Percentiles rank a stretch among this genome's conserved stretches.
Conservation (phyloP, 2,797 vertebrate species). For the Crocodylus rhombifer region DNA sequence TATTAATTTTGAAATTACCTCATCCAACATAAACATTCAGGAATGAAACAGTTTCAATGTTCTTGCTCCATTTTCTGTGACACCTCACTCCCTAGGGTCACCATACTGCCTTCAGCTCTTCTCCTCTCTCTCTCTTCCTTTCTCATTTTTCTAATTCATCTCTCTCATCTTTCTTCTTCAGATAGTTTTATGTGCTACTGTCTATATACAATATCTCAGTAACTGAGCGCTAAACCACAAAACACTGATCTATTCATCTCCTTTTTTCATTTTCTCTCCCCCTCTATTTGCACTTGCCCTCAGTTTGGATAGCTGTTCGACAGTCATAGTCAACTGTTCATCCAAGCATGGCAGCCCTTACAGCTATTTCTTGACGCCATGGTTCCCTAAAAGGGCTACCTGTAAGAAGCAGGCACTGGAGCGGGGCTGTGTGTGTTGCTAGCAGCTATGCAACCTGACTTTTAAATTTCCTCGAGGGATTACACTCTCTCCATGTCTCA, state of each 20-base stretch:
- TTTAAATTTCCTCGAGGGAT: not conserved
- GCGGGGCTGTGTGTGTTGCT: not conserved
- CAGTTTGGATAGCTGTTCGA: not conserved
- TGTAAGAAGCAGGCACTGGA: not conserved
- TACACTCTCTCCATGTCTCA: not conserved
- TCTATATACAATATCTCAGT: not conserved
- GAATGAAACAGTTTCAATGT: not conserved
- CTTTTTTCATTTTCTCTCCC: not conserved
- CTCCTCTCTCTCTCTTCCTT: not conserved
- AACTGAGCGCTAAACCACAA: not conserved
- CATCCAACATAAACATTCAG: not conserved
- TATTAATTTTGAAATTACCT: no score
- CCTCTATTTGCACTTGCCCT: not conserved
- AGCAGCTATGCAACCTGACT: slow-evolving; percentile 11
- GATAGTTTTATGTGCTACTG: not conserved
- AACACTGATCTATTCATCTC: not conserved
- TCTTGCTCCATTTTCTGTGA: not conserved
- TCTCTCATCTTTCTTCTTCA: not conserved
- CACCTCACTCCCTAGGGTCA: not conserved
- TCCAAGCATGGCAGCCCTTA: not conserved
- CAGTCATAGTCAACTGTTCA: slow-evolving; percentile 1
- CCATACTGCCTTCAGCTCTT: not conserved
- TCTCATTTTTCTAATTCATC: not conserved
- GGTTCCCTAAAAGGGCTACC: not conserved
- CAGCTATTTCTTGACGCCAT: not conserved